Conservation (phyloP, 2,888 invertebrate genomes). For the Malthinus flaveolus region DNA sequence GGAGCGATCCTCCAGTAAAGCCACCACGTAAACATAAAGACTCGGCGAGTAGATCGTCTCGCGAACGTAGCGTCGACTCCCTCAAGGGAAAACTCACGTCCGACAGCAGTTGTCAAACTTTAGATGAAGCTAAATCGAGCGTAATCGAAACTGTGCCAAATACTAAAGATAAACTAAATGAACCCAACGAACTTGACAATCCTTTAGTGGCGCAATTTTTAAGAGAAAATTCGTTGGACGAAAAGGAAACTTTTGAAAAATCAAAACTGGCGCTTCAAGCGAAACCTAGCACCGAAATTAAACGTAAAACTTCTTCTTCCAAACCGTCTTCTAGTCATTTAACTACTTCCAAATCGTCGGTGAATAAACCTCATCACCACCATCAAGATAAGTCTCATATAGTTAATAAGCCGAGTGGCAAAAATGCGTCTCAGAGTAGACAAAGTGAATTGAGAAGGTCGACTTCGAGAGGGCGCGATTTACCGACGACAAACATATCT, state of each 20-base stretch:
- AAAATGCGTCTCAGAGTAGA: background rate
- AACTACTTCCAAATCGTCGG: background rate
- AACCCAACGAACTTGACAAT: slow-evolving; percentile 33
- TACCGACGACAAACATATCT: slow-evolving; percentile 14
- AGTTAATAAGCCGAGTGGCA: background rate
- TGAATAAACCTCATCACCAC: background rate
- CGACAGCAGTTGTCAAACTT: background rate
- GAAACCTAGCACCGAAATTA: slow-evolving; percentile 11
- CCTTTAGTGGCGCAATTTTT: slow-evolving; percentile 49
- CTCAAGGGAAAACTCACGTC: background rate
- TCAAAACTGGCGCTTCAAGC: background rate
- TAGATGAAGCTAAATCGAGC: no score
- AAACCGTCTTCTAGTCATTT: slow-evolving; percentile 8
- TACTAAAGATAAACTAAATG: background rate
- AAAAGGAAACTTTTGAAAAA: slow-evolving; percentile 21
- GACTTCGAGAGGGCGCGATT: background rate
- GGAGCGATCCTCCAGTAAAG: slow-evolving; percentile 19
- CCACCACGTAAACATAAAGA: slow-evolving; percentile 31
- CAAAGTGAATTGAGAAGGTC: background rate
- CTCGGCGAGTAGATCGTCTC: slow-evolving; percentile 9
- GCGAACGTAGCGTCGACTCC: slow-evolving; percentile 9
- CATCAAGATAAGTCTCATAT: background rate
- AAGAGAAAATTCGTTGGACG: slow-evolving; percentile 45
- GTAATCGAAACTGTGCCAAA: background rate
- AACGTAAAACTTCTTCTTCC: background rate